Percentiles rank a stretch among this genome's conserved stretches.
These are phyloP conservation scores for Brienomyrus longianalis DNA, from an alignment of 2,113 vertebrate species.

Conservation along the genomic window DNA sequence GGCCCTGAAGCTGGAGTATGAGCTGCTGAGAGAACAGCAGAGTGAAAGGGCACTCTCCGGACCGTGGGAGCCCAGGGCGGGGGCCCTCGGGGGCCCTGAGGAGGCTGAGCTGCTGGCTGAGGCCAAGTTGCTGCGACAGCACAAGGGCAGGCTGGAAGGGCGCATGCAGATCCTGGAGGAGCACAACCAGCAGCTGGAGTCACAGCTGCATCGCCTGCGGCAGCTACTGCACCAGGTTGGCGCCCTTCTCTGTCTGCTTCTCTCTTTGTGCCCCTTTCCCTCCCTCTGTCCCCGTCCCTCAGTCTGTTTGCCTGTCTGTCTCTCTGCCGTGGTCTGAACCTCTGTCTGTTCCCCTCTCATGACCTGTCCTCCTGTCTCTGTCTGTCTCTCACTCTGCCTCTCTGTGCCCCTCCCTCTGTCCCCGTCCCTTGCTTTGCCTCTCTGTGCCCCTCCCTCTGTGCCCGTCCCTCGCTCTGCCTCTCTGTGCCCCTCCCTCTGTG, in stretches of 20 bases:
- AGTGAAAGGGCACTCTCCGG: conserved; percentile 57
- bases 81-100: conserved; percentile 29
- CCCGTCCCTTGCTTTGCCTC: too few species aligned
- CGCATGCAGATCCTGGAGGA: conserved; percentile 97
- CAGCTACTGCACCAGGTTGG: conserved; percentile 90
- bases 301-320: background rate
- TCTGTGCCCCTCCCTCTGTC: background rate
- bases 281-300: background rate
- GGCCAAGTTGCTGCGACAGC: conserved; percentile 86
- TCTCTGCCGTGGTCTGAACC: background rate
- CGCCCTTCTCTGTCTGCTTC: background rate
- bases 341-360: background rate
- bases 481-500: too few species aligned
- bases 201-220: conserved; percentile 85
- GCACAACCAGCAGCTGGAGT: conserved; percentile 95
- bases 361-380: background rate
- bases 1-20: conserved; percentile 80
- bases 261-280: background rate
- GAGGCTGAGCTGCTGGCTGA: conserved; percentile 71
- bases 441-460: too few species aligned
- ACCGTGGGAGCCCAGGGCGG: conserved; percentile 54
- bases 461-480: too few species aligned
- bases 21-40: conserved; percentile 85
- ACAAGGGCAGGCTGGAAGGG: conserved; percentile 90
- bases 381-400: background rate